Evolutionary conservation across 2,797 vertebrate genomes (phyloP).

Genomic region (Megaceryle alcyon): DNA sequence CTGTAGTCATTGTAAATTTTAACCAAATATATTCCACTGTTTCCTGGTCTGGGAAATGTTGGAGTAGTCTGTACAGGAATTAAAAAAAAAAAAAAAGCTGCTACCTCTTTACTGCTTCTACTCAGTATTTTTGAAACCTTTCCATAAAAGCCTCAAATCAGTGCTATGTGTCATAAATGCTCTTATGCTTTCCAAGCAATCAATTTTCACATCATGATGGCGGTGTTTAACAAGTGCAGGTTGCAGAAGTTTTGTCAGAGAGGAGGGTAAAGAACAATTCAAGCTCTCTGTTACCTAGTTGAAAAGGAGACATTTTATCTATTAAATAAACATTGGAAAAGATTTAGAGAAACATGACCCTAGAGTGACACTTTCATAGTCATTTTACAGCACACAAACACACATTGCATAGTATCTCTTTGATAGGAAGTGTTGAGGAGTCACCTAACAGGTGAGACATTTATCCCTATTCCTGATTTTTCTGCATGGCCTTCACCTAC

Average conservation of each 20-base stretch:
- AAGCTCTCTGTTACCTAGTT: not conserved
- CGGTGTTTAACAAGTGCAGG: not conserved
- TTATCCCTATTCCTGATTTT: not conserved
- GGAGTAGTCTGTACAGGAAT: not conserved
- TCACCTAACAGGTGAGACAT: not conserved
- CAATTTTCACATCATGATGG: not conserved
- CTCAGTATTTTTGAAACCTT: not conserved
- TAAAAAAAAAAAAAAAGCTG: not conserved
- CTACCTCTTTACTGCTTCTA: not conserved
- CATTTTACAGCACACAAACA: not conserved
- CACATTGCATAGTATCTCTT: not conserved
- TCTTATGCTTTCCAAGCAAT: not conserved
- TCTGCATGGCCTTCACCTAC: not conserved
- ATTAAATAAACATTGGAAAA: not conserved
- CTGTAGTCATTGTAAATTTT: not conserved
- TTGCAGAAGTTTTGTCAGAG: not conserved
- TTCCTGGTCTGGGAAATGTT: not conserved
- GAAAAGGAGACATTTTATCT: not conserved
- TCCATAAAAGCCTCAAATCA: not conserved
- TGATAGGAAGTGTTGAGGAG: not conserved
- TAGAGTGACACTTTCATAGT: not conserved
- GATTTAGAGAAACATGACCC: not conserved
- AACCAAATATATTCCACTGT: not conserved
- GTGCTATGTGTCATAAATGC: not conserved
- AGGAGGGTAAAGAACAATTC: not conserved